Evolutionary conservation across 2,888 invertebrate genomes (phyloP).

Genomic region (Noctua comes): DNA sequence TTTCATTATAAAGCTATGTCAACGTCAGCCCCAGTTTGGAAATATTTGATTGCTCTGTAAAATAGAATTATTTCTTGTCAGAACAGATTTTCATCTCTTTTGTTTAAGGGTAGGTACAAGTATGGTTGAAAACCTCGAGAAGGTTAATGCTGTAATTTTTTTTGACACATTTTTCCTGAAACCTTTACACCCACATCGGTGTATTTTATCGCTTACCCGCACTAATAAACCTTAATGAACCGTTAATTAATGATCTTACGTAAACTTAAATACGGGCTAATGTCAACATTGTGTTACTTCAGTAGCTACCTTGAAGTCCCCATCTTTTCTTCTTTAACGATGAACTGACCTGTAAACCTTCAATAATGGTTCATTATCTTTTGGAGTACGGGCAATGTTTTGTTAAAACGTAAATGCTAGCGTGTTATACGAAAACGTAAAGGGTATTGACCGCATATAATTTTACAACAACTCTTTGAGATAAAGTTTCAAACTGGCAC

Average conservation of each 20-base stretch:
- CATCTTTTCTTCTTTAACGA: conserved; percentile 27
- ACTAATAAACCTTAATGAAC: conserved; percentile 42
- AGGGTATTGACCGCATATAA: conserved; percentile 67
- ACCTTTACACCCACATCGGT: conserved; percentile 29
- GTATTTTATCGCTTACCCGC: conserved; percentile 36
- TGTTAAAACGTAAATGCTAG: conserved; percentile 10
- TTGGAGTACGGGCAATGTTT: conserved; percentile 3
- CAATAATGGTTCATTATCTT: conserved; percentile 34
- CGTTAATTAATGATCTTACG: conserved; percentile 42
- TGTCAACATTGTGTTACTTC: conserved; percentile 21
- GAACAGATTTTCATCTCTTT: conserved; percentile 39
- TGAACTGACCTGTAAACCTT: conserved; percentile 42
- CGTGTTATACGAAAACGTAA: conserved; percentile 26
- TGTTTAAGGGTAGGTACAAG: conserved; percentile 2
- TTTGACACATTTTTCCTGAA: conserved; percentile 35
- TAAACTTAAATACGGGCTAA: conserved; percentile 28
- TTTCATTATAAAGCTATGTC: conserved; percentile 55
- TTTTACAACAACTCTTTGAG: conserved; percentile 60
- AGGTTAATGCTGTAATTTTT: conserved; percentile 19
- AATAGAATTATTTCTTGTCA: conserved; percentile 57
- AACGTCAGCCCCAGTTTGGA: conserved; percentile 40
- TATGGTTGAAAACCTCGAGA: conserved; percentile 37
- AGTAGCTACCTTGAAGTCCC: neutral
- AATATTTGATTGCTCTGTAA: conserved; percentile 54
- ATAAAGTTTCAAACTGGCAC: conserved; percentile 69